Base-by-base conservation (phyloP, 2,797 vertebrate genomes). In the Loris lydekkerianus region DNA sequence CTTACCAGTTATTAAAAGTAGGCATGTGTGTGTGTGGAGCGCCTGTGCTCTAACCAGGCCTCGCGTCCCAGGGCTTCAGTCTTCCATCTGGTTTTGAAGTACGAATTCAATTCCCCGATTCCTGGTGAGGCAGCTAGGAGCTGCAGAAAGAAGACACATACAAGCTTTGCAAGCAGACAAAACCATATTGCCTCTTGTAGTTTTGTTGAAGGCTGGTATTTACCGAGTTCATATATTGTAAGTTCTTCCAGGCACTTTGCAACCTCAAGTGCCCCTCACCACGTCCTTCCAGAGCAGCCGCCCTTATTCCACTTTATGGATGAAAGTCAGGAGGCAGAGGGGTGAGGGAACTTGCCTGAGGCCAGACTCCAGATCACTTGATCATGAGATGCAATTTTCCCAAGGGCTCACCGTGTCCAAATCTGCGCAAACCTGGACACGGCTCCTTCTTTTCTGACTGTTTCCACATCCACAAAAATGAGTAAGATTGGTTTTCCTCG, bases 1-100 rank as follows among this genome's bases (percentile, higher is more conserved):
- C 93, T 96, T 97, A 88, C 89, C 93, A 97, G 93, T 95, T 97
- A 96, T 97, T 97, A 97, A 93, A 97, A 96, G 96, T 85, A 95
- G 83, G 82, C 63, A 0, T 61, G 34, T 8, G 63, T 34, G 82
- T 78, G 86, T 67, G 31, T 82, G 18, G 91, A 27, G 49, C 27
- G 29, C 8, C 49, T 17, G 76, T 72, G 58, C 40, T 91, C 81
- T 95, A 89, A 95, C 75, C 49, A 78, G 87, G 96, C 92, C 85
- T 83, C 0, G 0, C 70, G 93, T 94, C 78, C 4, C 1, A 56
- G 23, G 20, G 58, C 63, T 58, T 96, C 10, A 40, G 37, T 86
- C 63, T 80, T 80, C 56, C 29, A 27, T 92, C 60, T 91, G 14
- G 43, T 86, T 93, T 96, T 82, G 84, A 82, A 73, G 83, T 31